Evolutionary conservation across 2,113 vertebrate genomes (phyloP).

Genomic region (Dunckerocampus dactyliophorus): DNA sequence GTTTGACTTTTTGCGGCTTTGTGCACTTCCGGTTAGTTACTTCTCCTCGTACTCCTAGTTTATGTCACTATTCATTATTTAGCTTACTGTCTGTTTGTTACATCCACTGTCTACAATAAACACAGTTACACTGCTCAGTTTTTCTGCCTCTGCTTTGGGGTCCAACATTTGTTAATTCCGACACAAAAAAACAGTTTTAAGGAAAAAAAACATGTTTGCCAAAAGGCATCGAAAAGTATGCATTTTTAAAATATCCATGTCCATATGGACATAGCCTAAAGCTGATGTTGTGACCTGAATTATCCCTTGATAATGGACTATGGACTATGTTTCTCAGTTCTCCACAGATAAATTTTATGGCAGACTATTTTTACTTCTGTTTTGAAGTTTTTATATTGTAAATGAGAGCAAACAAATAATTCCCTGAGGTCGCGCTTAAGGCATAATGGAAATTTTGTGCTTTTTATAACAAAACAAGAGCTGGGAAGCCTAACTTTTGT

Average conservation of each 20-base stretch:
- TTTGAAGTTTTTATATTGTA: constrained; percentile 17
- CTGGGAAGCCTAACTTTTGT: not conserved
- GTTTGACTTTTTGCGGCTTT: no score
- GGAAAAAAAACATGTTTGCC: no score
- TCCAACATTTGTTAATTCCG: no score
- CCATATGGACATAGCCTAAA: constrained; percentile 30
- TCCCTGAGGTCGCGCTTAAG: not conserved
- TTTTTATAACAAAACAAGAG: not conserved
- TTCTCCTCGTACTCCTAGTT: no score
- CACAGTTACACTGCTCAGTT: no score
- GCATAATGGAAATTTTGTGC: constrained; percentile 12
- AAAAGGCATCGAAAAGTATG: not conserved
- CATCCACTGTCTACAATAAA: no score
- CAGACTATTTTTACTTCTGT: constrained; percentile 20
- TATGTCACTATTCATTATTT: no score
- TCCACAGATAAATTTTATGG: constrained; percentile 10
- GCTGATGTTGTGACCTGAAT: constrained; percentile 29
- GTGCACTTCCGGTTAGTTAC: no score
- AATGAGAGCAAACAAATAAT: constrained; percentile 9
- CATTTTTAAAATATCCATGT: constrained; percentile 50
- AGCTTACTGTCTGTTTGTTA: no score
- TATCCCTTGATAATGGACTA: constrained; percentile 1
- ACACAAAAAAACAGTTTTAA: no score
- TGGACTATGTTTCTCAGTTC: constrained; percentile 5
- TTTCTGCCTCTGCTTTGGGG: no score